Evolutionary conservation across 2,797 vertebrate species (phyloP).

Genomic region (Coregonus sp.): DNA sequence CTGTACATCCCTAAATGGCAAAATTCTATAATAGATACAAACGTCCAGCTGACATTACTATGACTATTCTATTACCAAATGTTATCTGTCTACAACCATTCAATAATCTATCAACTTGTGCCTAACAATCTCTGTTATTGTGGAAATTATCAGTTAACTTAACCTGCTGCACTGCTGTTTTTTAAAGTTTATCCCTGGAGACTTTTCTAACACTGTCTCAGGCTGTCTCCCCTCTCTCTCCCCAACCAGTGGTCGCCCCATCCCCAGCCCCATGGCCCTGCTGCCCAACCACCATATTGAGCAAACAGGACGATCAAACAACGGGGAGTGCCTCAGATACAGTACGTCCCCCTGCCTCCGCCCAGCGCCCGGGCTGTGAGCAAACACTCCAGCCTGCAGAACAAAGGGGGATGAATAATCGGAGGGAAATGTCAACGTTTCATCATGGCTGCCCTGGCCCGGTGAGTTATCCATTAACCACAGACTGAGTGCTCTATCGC

Average conservation of each 20-base stretch:
- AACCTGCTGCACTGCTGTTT: background rate
- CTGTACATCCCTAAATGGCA: background rate
- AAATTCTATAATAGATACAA: background rate
- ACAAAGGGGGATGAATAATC: constrained; percentile 82
- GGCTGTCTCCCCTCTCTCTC: background rate
- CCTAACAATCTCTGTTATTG: background rate
- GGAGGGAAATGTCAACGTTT: constrained; percentile 79
- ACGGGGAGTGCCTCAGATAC: constrained; percentile 36
- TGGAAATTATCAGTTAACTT: background rate
- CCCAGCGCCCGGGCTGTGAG: constrained; percentile 68
- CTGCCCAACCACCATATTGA: constrained; percentile 39
- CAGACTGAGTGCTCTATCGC: constrained; percentile 46
- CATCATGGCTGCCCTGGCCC: constrained; percentile 62
- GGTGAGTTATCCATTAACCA: constrained; percentile 77
- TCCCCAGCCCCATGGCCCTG: background rate
- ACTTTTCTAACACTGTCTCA: background rate
- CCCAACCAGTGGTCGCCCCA: background rate
- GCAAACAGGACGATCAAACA: constrained; percentile 55
- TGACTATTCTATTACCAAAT: background rate
- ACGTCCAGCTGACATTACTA: background rate
- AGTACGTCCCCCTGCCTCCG: constrained; percentile 48
- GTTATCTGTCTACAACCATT: background rate
- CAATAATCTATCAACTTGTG: background rate
- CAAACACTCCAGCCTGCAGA: constrained; percentile 74
- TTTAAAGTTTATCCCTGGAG: background rate